Conservation (phyloP, 2,113 vertebrate species). For the Osmerus mordax region DNA sequence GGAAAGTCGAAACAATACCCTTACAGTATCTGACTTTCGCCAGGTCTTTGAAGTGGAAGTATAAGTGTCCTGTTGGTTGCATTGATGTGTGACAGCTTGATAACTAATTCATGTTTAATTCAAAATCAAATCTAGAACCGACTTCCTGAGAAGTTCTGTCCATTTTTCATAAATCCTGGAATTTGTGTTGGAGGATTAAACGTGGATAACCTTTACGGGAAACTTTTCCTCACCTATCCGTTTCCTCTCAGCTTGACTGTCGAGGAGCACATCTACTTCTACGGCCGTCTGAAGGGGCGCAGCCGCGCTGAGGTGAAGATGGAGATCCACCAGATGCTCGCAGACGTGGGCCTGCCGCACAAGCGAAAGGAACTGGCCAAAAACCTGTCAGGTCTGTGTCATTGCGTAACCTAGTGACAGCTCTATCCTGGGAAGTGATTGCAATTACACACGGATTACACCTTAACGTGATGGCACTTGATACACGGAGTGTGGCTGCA, state of each 20-base stretch:
- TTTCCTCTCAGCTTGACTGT: slow-evolving; percentile 83
- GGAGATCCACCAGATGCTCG: slow-evolving; percentile 90
- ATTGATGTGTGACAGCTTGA: no score
- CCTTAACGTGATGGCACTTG: no score
- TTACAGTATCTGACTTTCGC: no score
- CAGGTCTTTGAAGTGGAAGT: no score
- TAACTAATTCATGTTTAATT: no score
- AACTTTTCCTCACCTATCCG: neutral
- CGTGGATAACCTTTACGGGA: neutral
- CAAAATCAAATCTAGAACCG: no score
- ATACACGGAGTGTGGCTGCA: neutral
- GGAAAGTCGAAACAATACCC: no score
- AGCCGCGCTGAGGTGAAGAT: slow-evolving; percentile 76
- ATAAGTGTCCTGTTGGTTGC: no score
- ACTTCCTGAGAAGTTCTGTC: no score
- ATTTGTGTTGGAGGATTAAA: neutral
- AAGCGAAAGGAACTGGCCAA: slow-evolving; percentile 84
- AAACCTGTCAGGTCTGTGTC: slow-evolving; percentile 80
- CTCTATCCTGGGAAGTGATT: no score
- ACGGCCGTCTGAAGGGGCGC: slow-evolving; percentile 86
- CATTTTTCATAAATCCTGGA: neutral
- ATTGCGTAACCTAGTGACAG: no score
- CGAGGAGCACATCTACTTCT: slow-evolving; percentile 98
- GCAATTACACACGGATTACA: no score
- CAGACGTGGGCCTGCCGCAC: slow-evolving; percentile 88